phyloP scores from a whole-genome alignment of 1,140 invertebrate genomes.

The Calycopis cecrops region DNA sequence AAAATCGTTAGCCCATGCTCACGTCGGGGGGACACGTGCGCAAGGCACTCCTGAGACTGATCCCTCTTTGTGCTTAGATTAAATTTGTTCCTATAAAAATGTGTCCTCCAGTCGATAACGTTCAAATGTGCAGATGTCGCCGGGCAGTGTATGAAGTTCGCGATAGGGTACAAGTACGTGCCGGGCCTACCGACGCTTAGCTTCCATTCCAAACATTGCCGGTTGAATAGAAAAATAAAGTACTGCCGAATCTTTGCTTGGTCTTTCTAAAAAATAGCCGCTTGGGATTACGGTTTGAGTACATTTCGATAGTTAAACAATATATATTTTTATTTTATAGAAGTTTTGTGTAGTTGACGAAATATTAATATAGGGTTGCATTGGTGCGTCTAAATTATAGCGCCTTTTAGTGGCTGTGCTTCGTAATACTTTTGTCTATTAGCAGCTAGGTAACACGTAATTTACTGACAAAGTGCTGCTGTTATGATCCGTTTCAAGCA shows the following conservation, averaged over 20 bases:
- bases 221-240: conserved; percentile 33
- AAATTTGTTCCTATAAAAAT: conserved; percentile 72
- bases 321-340: too few species aligned
- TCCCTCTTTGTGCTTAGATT: conserved; percentile 68
- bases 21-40: conserved; percentile 56
- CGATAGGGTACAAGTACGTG: conserved; percentile 58
- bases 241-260: conserved; percentile 30
- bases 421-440: too few species aligned
- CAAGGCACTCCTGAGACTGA: conserved; percentile 63
- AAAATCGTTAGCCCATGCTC: conserved; percentile 62
- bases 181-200: conserved; percentile 48
- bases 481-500: too few species aligned
- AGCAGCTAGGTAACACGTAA: too few species aligned
- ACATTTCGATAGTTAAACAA: too few species aligned
- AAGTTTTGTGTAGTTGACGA: too few species aligned
- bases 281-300: too few species aligned
- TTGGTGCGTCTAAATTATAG: too few species aligned
- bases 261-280: too few species aligned
- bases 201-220: conserved; percentile 29
- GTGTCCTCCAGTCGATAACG: conserved; percentile 62
- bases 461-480: too few species aligned
- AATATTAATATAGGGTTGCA: too few species aligned
- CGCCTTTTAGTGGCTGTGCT: too few species aligned
- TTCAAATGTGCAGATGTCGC: conserved; percentile 66
- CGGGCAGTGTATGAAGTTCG: conserved; percentile 56